Evolutionary conservation across 2,113 vertebrate genomes (phyloP).

Genomic region (Clarias batrachus): DNA sequence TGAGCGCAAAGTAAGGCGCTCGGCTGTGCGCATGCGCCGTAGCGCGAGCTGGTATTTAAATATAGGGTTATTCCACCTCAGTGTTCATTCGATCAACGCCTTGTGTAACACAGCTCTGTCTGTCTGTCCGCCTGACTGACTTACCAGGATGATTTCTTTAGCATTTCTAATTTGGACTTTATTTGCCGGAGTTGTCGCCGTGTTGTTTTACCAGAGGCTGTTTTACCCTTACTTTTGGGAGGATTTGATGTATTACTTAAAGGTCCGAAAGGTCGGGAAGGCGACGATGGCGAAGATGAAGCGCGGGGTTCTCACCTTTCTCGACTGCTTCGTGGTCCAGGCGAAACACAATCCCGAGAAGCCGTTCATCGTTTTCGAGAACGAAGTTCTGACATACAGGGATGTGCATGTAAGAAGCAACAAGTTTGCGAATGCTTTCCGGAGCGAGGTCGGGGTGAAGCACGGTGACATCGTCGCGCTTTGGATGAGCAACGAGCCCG

Average conservation of each 20-base stretch:
- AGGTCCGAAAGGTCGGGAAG: slow-evolving; percentile 64
- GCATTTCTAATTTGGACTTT: slow-evolving; percentile 59
- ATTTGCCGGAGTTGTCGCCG: slow-evolving; percentile 61
- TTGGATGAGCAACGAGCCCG: slow-evolving; percentile 87
- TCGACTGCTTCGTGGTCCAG: slow-evolving; percentile 79
- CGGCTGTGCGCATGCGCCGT: slow-evolving; percentile 53
- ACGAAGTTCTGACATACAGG: slow-evolving; percentile 72
- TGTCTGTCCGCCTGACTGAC: background rate
- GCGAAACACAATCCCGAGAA: slow-evolving; percentile 75
- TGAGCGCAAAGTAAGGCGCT: background rate
- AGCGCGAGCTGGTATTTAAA: slow-evolving; percentile 51
- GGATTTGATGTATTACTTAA: slow-evolving; percentile 77
- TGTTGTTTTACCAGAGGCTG: slow-evolving; percentile 72
- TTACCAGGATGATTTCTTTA: slow-evolving; percentile 59
- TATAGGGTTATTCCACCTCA: slow-evolving; percentile 42
- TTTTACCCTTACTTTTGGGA: slow-evolving; percentile 78
- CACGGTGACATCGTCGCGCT: slow-evolving; percentile 80
- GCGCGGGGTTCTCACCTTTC: slow-evolving; percentile 72
- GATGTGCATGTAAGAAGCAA: slow-evolving; percentile 80
- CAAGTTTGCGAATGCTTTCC: slow-evolving; percentile 73
- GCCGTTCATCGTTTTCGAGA: slow-evolving; percentile 80
- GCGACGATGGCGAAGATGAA: slow-evolving; percentile 59
- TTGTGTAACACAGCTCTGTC: background rate
- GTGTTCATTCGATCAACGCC: background rate
- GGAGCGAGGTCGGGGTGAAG: slow-evolving; percentile 57